These are phyloP conservation scores for Takifugu ocellatus DNA, from an alignment of 2,797 vertebrate genomes.

Conservation along the genomic window DNA sequence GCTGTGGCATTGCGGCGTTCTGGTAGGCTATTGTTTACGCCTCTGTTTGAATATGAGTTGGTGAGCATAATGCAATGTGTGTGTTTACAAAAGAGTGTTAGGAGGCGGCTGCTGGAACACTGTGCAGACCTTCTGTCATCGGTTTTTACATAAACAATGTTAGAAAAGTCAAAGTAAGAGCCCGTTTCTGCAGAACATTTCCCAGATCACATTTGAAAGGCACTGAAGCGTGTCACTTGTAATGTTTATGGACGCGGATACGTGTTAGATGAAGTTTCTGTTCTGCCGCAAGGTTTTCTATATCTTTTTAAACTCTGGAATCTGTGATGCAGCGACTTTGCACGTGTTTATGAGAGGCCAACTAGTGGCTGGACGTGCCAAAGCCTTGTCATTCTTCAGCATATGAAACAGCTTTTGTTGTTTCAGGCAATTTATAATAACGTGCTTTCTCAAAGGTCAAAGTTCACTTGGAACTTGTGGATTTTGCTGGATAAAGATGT, in stretches of 20 bases:
- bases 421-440: too few species aligned
- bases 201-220: constrained; percentile 56
- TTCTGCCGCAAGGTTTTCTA: neutral
- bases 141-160: constrained; percentile 46
- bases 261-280: constrained; percentile 18
- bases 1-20: neutral
- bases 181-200: constrained; percentile 47
- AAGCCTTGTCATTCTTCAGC: constrained; percentile 27
- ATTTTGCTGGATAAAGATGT: too few species aligned
- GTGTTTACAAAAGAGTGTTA: constrained; percentile 57
- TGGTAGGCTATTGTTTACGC: neutral
- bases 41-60: constrained; percentile 26
- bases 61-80: constrained; percentile 28
- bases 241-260: constrained; percentile 29
- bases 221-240: constrained; percentile 33
- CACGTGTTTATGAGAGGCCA: constrained; percentile 26
- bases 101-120: constrained; percentile 59
- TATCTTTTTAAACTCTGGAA: constrained; percentile 22
- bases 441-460: too few species aligned
- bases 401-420: neutral
- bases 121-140: constrained; percentile 61
- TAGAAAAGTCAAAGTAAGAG: constrained; percentile 53
- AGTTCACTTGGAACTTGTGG: too few species aligned
- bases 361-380: constrained; percentile 39
- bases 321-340: constrained; percentile 40